phyloP scores from a whole-genome alignment of 2,113 vertebrate genomes.

The Ifrita kowaldi region DNA sequence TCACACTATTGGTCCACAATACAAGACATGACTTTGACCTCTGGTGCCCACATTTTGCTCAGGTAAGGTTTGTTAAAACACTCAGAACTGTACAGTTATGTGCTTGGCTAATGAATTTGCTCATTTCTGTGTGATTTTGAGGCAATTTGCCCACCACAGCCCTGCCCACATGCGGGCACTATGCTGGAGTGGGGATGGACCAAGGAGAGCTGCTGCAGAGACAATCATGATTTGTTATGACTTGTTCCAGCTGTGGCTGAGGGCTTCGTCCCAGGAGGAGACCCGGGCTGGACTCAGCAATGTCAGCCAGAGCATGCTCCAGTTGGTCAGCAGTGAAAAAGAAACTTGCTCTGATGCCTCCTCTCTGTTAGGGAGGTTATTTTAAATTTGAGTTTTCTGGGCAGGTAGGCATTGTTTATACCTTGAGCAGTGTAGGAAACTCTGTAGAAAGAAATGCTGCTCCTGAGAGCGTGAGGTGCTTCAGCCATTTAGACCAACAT shows the following conservation, averaged over 20 bases:
- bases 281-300: fast-evolving
- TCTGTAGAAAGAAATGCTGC: neutral
- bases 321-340: neutral
- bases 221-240: fast-evolving
- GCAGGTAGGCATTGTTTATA: neutral
- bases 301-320: neutral
- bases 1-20: neutral
- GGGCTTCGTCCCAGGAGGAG: fast-evolving
- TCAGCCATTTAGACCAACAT: neutral
- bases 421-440: neutral
- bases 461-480: fast-evolving
- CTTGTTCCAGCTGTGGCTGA: neutral
- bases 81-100: neutral
- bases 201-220: neutral
- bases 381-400: neutral
- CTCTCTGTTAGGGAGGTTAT: neutral
- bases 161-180: fast-evolving
- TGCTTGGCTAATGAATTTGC: neutral
- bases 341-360: neutral
- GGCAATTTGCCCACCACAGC: neutral
- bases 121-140: neutral
- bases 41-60: neutral
- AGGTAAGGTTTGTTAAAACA: neutral
- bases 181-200: neutral
- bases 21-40: neutral